Evolutionary conservation across 2,888 invertebrate genomes (phyloP).

Genomic region (Drymonia ruficornis): DNA sequence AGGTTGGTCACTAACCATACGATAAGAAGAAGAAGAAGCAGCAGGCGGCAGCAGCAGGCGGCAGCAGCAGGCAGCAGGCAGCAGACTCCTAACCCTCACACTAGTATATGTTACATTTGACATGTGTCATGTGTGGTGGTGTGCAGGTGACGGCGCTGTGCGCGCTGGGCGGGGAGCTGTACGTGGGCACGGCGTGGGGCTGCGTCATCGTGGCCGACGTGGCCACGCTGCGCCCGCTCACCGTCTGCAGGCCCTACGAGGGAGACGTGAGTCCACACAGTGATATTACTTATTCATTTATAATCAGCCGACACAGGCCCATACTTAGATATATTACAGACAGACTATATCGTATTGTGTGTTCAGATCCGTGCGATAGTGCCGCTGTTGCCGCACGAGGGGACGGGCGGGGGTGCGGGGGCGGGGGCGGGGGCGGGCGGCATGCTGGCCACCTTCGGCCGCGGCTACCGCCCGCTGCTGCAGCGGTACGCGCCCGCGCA

Average conservation of each 20-base stretch:
- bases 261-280: slow-evolving; percentile 86
- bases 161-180: slow-evolving; percentile 88
- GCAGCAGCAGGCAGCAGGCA: no score
- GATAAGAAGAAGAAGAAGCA: no score
- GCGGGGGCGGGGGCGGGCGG: slow-evolving; percentile 70
- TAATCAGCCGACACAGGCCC: no score
- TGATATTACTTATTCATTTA: no score
- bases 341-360: background rate
- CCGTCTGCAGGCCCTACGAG: slow-evolving; percentile 96
- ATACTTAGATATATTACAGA: no score
- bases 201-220: slow-evolving; percentile 96
- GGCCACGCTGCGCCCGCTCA: slow-evolving; percentile 91
- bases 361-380: slow-evolving; percentile 86
- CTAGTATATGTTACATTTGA: no score
- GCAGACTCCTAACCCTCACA: no score
- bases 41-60: no score
- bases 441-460: slow-evolving; percentile 91
- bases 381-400: slow-evolving; percentile 74
- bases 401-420: slow-evolving; percentile 66
- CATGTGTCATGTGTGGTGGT: background rate
- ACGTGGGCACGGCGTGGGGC: slow-evolving; percentile 98
- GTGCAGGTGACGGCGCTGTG: slow-evolving; percentile 88
- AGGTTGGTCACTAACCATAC: no score
- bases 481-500: slow-evolving; percentile 68
- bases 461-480: slow-evolving; percentile 91